Evolutionary conservation across 2,888 invertebrate genomes (phyloP).

Genomic region (Apamea epomidion): DNA sequence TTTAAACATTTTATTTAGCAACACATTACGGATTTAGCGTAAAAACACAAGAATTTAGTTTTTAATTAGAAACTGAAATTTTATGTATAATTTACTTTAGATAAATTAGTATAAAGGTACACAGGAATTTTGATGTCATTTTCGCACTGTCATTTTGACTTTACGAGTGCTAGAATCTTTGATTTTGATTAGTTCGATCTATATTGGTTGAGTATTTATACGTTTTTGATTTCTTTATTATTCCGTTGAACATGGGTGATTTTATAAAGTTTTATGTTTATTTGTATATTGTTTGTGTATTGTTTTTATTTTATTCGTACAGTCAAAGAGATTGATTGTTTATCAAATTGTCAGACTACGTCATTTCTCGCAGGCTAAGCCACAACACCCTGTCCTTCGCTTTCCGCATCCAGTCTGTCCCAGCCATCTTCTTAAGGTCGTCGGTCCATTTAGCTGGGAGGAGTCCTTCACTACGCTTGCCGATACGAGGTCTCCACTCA

Average conservation of each 20-base stretch:
- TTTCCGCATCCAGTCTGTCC: background rate
- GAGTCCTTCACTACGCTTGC: no score
- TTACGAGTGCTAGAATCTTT: background rate
- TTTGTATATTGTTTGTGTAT: no score
- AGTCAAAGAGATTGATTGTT: background rate
- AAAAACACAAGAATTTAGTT: constrained; percentile 29
- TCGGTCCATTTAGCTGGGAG: background rate
- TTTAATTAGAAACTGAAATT: constrained; percentile 8
- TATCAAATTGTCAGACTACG: no score
- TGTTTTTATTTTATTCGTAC: no score
- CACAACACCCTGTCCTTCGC: background rate
- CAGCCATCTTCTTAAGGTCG: background rate
- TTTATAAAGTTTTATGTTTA: background rate
- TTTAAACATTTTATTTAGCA: background rate
- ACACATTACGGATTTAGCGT: background rate
- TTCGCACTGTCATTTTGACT: constrained; percentile 9
- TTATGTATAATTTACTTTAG: constrained; percentile 9
- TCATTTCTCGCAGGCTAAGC: background rate
- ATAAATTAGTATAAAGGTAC: background rate
- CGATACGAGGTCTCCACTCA: no score
- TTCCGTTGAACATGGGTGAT: background rate
- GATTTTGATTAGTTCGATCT: background rate
- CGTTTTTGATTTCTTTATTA: background rate
- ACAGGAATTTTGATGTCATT: constrained; percentile 33
- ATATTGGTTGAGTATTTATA: background rate